These are phyloP conservation scores for Drosophila subsilvestris DNA, from an alignment of 2,888 invertebrate species.

Conservation along the genomic window DNA sequence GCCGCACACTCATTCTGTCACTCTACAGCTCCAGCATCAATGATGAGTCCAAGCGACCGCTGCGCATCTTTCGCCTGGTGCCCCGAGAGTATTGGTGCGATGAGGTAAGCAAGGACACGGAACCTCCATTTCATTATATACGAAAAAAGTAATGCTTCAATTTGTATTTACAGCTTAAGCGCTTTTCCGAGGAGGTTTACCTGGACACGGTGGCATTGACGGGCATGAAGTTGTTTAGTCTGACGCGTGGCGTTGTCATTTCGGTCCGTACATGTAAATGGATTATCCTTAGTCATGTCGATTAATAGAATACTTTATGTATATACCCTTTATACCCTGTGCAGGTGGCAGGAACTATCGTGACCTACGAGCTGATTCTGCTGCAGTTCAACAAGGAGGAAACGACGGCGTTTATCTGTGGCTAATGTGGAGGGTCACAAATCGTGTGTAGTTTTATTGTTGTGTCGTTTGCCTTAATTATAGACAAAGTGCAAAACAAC, in stretches of 20 bases:
- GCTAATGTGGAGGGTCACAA: slow-evolving; percentile 29
- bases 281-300: slow-evolving; percentile 1
- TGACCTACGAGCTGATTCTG: slow-evolving; percentile 86
- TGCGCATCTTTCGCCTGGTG: slow-evolving; percentile 83
- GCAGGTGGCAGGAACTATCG: slow-evolving; percentile 86
- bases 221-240: slow-evolving; percentile 83
- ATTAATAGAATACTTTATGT: slow-evolving; percentile 28
- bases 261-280: slow-evolving; percentile 61
- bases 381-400: slow-evolving; percentile 85
- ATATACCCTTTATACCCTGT: background rate
- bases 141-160: background rate
- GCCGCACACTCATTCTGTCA: slow-evolving; percentile 86
- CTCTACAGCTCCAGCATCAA: slow-evolving; percentile 86
- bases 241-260: slow-evolving; percentile 82
- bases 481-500: slow-evolving; percentile 67
- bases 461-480: slow-evolving; percentile 55
- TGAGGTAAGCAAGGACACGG: slow-evolving; percentile 80
- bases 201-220: slow-evolving; percentile 82
- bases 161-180: slow-evolving; percentile 76
- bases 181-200: slow-evolving; percentile 82
- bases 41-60: slow-evolving; percentile 85
- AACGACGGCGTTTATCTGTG: slow-evolving; percentile 72
- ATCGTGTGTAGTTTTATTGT: slow-evolving; percentile 38
- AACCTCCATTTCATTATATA: too few species aligned
- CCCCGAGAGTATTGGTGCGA: slow-evolving; percentile 84